phyloP scores from a whole-genome alignment of 2,888 invertebrate species.

The Allacma fusca region DNA sequence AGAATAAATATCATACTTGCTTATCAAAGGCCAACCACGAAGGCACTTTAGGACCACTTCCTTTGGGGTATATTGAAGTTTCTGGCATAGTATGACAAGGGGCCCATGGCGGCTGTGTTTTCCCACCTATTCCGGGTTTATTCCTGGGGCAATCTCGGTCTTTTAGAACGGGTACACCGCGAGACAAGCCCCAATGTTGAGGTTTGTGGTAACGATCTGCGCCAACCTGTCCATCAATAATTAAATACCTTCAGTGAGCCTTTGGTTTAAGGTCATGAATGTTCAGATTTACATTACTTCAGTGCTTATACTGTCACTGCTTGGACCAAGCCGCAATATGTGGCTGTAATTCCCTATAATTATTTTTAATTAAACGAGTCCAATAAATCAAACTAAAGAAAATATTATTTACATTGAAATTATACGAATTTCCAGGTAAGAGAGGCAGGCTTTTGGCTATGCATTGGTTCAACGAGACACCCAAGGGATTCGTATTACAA shows the following conservation, averaged over 20 bases:
- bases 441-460: slow-evolving; percentile 69
- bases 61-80: slow-evolving; percentile 78
- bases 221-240: slow-evolving; percentile 68
- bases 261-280: slow-evolving; percentile 63
- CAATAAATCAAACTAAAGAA: background rate
- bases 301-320: too few relatives aligned
- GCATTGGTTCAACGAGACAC: slow-evolving; percentile 51
- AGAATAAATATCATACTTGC: too few relatives aligned
- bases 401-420: slow-evolving; percentile 71
- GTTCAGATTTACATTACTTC: background rate
- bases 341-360: background rate
- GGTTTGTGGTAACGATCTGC: slow-evolving; percentile 72
- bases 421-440: slow-evolving; percentile 76
- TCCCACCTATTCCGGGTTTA: slow-evolving; percentile 71
- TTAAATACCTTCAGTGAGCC: slow-evolving; percentile 10
- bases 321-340: too few relatives aligned
- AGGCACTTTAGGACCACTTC: slow-evolving; percentile 78
- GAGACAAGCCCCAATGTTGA: slow-evolving; percentile 70
- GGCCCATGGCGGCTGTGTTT: slow-evolving; percentile 67
- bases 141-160: slow-evolving; percentile 66
- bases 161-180: slow-evolving; percentile 71
- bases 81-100: slow-evolving; percentile 66
- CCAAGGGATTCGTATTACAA: slow-evolving; percentile 50
- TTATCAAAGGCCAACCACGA: slow-evolving; percentile 89
- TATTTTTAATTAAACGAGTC: background rate